Evolutionary conservation across 64 coral and sea anemone genomes (phyloP).

Genomic region (Stylophora pistillata): DNA sequence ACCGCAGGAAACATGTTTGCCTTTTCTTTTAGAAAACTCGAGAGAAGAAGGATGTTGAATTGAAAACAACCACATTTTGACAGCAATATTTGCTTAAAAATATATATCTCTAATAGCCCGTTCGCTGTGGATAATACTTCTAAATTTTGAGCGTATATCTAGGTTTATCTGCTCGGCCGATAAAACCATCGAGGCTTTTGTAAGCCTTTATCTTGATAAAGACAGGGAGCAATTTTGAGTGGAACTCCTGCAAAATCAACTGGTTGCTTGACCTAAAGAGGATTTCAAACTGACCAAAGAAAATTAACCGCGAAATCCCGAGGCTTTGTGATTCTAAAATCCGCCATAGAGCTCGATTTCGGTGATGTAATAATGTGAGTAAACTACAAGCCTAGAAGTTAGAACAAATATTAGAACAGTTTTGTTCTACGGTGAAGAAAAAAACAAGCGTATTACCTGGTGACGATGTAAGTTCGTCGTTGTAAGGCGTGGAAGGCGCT

Average conservation of each 20-base stretch:
- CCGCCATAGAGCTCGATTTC: not conserved
- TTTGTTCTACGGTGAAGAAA: not conserved
- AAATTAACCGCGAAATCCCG: not conserved
- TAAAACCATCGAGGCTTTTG: not conserved
- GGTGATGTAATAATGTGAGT: not conserved
- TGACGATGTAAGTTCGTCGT: constrained; percentile 34
- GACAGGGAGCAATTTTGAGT: not conserved
- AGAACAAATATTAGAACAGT: not conserved
- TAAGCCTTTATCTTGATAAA: not conserved
- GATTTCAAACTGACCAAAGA: not conserved
- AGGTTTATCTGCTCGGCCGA: not conserved
- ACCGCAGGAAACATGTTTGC: not conserved
- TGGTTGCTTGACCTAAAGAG: not conserved
- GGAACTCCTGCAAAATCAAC: not conserved
- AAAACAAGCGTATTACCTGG: not conserved
- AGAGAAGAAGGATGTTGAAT: too few species aligned
- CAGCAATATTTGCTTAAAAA: too few species aligned
- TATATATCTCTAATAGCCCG: too few species aligned
- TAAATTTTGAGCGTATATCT: not conserved
- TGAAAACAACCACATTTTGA: too few species aligned
- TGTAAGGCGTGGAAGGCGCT: not conserved
- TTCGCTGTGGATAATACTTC: too few species aligned
- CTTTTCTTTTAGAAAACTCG: too few species aligned
- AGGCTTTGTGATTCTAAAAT: not conserved
- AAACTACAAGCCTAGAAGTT: constrained; percentile 29